Evolutionary conservation across 2,797 vertebrate species (phyloP).

Genomic region (Thalassophryne amazonica): DNA sequence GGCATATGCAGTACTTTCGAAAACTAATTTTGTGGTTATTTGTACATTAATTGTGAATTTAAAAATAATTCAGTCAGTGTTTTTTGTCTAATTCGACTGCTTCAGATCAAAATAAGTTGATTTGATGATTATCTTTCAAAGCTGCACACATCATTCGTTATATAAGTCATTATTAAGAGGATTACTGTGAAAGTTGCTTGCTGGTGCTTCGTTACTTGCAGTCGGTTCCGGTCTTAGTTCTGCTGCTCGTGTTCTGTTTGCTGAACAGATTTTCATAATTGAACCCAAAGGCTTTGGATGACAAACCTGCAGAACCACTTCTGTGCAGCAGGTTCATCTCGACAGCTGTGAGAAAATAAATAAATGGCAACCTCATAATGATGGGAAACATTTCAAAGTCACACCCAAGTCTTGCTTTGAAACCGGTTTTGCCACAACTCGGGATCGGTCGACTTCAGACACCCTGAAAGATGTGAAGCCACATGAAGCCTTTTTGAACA

Average conservation of each 20-base stretch:
- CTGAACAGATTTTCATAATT: constrained; percentile 5
- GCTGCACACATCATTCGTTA: too few species aligned
- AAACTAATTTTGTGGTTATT: too few species aligned
- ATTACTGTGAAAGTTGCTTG: not conserved
- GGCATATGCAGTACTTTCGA: too few species aligned
- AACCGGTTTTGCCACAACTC: constrained; percentile 4
- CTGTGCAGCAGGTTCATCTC: not conserved
- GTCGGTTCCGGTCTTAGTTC: not conserved
- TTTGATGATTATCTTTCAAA: too few species aligned
- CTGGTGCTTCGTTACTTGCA: not conserved
- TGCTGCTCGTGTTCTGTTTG: constrained; percentile 4
- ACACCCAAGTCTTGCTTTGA: not conserved
- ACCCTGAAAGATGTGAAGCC: not conserved
- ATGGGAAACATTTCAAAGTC: not conserved
- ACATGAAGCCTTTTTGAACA: not conserved
- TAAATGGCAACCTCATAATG: too few species aligned
- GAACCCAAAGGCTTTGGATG: constrained; percentile 3
- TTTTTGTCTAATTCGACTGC: too few species aligned
- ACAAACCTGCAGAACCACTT: not conserved
- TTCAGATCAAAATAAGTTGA: too few species aligned
- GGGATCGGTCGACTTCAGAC: not conserved
- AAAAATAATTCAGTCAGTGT: too few species aligned
- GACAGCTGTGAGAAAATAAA: not conserved
- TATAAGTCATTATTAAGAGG: not conserved
- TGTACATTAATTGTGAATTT: too few species aligned